Conservation (phyloP, 2,888 invertebrate genomes). For the Trissoscelio sp. region DNA sequence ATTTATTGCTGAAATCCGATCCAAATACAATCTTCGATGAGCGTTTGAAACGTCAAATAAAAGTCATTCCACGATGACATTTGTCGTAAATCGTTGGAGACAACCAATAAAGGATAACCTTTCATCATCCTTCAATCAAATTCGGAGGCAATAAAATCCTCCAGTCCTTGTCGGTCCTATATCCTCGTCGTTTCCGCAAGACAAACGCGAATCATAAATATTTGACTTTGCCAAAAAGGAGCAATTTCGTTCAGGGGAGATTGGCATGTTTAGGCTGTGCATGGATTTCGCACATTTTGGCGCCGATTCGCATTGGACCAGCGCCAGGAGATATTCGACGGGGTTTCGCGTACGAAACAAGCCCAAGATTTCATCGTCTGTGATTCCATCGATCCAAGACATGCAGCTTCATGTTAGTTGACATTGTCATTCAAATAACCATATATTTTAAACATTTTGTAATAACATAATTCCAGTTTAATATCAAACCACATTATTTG, state of each 20-base stretch:
- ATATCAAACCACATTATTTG: too few relatives aligned
- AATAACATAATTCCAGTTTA: too few relatives aligned
- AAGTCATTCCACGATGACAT: conserved; percentile 21
- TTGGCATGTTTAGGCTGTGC: conserved; percentile 58
- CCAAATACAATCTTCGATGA: conserved; percentile 9
- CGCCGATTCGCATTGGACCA: conserved; percentile 32
- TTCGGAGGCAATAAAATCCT: conserved; percentile 26
- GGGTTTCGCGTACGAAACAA: conserved; percentile 19
- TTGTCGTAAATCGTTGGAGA: conserved; percentile 22
- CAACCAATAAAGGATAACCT: conserved; percentile 32
- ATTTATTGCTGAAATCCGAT: background rate
- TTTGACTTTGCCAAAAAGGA: conserved; percentile 57
- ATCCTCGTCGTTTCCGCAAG: background rate
- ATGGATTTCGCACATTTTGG: conserved; percentile 49
- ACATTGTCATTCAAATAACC: too few relatives aligned
- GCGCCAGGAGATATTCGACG: conserved; percentile 29
- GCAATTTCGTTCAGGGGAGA: conserved; percentile 37
- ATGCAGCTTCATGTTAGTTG: too few relatives aligned
- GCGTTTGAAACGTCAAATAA: conserved; percentile 21
- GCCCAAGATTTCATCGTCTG: conserved; percentile 8
- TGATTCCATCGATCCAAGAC: conserved; percentile 7
- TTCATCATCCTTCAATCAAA: conserved; percentile 53
- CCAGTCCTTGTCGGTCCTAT: too few relatives aligned
- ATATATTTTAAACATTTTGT: too few relatives aligned
- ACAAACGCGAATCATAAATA: conserved; percentile 54